phyloP scores from a whole-genome alignment of 2,888 invertebrate genomes.

The Leptinotarsa rubiginosa region DNA sequence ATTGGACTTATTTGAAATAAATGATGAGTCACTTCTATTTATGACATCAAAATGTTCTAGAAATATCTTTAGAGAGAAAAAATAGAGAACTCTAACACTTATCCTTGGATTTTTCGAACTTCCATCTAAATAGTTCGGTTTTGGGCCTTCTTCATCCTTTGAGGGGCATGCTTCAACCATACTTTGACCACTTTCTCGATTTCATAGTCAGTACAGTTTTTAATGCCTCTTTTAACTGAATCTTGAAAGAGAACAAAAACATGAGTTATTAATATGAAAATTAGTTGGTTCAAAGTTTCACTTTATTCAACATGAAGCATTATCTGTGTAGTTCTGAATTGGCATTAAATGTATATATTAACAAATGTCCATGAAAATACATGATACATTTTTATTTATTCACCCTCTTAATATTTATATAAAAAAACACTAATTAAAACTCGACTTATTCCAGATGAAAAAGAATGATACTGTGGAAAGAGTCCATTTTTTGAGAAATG shows the following conservation, averaged over 20 bases:
- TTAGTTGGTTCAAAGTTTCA: neutral
- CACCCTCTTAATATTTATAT: no score
- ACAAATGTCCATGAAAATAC: no score
- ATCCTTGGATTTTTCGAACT: neutral
- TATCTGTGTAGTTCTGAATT: no score
- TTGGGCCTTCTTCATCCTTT: conserved; percentile 20
- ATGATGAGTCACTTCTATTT: conserved; percentile 3
- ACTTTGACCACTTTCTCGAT: conserved; percentile 26
- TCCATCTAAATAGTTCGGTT: conserved; percentile 3
- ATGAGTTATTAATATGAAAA: neutral
- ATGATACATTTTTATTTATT: no score
- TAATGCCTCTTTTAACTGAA: conserved; percentile 13
- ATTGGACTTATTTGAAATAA: no score
- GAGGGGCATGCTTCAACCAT: conserved; percentile 26
- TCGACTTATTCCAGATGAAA: no score
- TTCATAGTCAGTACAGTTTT: conserved; percentile 22
- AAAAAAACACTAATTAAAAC: no score
- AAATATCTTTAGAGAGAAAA: no score
- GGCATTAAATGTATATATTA: no score
- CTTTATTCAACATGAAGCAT: no score
- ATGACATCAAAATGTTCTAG: neutral
- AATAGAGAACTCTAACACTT: no score
- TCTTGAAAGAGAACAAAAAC: conserved; percentile 16
- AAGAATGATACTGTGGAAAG: neutral
- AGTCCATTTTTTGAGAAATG: neutral